Evolutionary conservation across 2,113 vertebrate species (phyloP), one percentile per base, ranked within the genome.

Genomic region (Nycticebus coucang): DNA sequence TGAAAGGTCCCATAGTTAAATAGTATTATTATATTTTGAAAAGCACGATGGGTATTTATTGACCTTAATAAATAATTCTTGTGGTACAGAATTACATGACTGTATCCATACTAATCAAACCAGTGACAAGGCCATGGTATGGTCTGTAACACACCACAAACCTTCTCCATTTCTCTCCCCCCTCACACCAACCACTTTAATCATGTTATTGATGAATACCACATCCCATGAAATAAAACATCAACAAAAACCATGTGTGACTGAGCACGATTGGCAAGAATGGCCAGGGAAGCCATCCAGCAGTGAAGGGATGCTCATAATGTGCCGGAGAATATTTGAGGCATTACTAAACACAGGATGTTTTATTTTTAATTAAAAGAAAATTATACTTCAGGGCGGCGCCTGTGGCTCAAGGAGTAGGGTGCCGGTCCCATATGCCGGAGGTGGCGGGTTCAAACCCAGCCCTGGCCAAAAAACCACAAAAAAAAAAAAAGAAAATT

Each of bases 51-150:
- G 30, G 0, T 81, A 89, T n/a, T 82, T 85, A 37, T 62, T 35
- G 75, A 37, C 18, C 26, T 75, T 66, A 96, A 79, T 53, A 81
- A 92, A 75, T 71, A 91, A 80, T 13, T 69, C 14, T 83, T 62
- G 64, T 60, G 12, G 11, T 88, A 93, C 50, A 89, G 37, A 94
- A 64, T 82, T 93, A 78, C 84, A 72, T 30, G 19, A 24, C 92
- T 62, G 0, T 83, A 33, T 35, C 26, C 12, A 59, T 77, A 15
- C n/a, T 84, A 75, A 87, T 71, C n/a, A 88, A 91, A 62, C 4
- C 75, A 33, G 7, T 82, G 17, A 90, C 3, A 1, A 5, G 78
- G 15, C 14, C 84, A 84, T 22, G 19, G 19, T 68, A 80, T 3
- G 37, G 19, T 5, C 4, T 71, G 0, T 45, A 79, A 80, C 64